Conservation (phyloP, 2,113 vertebrate species). For the Campylomormyrus tamandua region DNA sequence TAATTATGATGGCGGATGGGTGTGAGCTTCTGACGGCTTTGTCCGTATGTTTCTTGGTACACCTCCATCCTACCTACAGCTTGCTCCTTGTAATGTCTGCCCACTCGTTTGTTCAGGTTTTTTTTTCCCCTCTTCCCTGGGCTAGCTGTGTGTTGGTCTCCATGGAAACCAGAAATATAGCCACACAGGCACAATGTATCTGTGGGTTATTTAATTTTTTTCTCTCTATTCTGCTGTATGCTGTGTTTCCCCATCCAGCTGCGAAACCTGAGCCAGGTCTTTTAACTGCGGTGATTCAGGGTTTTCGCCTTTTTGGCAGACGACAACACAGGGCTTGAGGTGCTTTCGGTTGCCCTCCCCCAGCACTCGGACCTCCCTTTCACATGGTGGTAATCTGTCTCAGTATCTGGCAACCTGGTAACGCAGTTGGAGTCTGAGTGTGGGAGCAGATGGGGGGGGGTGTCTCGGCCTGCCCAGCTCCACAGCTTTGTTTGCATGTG, state of each 20-base stretch:
- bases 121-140: conserved; percentile 24
- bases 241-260: neutral
- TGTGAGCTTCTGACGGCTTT: neutral
- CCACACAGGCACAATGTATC: conserved; percentile 24
- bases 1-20: neutral
- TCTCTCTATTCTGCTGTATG: neutral
- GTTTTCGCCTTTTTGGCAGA: neutral
- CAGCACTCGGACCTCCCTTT: neutral
- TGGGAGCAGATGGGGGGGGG: conserved; percentile 1
- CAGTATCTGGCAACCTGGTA: conserved; percentile 2
- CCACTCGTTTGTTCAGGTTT: conserved; percentile 26
- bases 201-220: conserved; percentile 22
- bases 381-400: neutral
- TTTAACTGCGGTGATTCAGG: neutral
- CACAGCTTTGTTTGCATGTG: neutral
- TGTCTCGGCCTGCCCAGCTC: neutral
- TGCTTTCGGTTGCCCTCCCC: neutral
- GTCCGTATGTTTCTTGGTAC: conserved; percentile 13
- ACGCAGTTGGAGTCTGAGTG: neutral
- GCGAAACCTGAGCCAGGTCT: neutral
- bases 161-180: conserved; percentile 48
- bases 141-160: conserved; percentile 46
- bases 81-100: conserved; percentile 18
- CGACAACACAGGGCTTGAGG: neutral
- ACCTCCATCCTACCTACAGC: neutral